Conservation (phyloP, 2,113 vertebrate species). For the Spea multiplicata region DNA sequence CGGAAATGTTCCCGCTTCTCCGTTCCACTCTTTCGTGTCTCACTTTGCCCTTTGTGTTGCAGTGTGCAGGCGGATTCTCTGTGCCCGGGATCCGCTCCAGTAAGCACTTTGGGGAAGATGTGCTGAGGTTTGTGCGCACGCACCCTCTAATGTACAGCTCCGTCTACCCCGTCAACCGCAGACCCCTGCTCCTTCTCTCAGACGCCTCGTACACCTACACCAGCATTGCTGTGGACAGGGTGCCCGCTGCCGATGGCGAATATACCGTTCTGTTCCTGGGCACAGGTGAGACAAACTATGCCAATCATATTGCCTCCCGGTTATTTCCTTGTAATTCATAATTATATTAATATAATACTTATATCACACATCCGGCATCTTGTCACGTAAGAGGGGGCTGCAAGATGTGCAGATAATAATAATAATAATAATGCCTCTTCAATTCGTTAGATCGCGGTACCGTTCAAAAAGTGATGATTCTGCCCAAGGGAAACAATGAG, state of each 20-base stretch:
- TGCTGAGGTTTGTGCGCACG: conserved; percentile 75
- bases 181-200: conserved; percentile 76
- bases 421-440: neutral
- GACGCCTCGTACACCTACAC: conserved; percentile 78
- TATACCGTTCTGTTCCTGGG: conserved; percentile 81
- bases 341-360: too few species aligned
- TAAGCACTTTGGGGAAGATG: conserved; percentile 77
- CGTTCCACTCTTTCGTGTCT: too few species aligned
- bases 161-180: conserved; percentile 75
- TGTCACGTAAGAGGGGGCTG: too few species aligned
- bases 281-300: conserved; percentile 63
- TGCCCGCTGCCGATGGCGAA: conserved; percentile 76
- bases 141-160: conserved; percentile 80
- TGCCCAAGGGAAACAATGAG: conserved; percentile 70
- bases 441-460: conserved; percentile 67
- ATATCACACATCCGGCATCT: too few species aligned
- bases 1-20: too few species aligned
- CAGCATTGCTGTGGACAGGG: conserved; percentile 75
- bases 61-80: conserved; percentile 82
- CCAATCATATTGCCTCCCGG: too few species aligned
- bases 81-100: conserved; percentile 74
- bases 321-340: too few species aligned
- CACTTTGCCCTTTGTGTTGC: neutral
- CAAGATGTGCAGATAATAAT: neutral
- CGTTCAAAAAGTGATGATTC: conserved; percentile 78